Base-by-base conservation (phyloP, 2,797 vertebrate species). In the Rhincodon typus region DNA sequence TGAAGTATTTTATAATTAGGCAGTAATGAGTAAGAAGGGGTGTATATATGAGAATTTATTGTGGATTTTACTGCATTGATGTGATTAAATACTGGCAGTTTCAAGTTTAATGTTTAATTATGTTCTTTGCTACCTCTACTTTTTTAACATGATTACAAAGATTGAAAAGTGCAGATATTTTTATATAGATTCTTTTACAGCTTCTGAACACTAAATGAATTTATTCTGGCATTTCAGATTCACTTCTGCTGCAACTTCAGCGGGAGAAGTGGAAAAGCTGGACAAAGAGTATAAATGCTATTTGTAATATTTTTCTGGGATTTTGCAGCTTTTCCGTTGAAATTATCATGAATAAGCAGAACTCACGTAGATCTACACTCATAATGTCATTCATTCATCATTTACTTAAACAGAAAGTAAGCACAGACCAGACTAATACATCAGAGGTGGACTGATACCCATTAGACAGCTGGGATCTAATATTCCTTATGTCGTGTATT, bases 1-100 rank as follows among this genome's bases (percentile, higher is more conserved):
- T 77, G 27, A 77, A 77, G 42, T 74, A 53, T 95, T 77, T 77
- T 77, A 95, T 95, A 34, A 95, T 74, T 77, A 74, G 94, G 17
- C 94, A 77, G 50, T 77, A 95, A 95, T 77, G 50, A 95, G 77
- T 77, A 95, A 77, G 70, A 95, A 95, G 70, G 69, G 69, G 30
- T 57, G 69, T 53, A 46, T 77, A 69, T 95, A 77, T 77, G 94
- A 74, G 70, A 27, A 3, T 25, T 69, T 93, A 42, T 69, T 69
- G 66, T 93, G 90, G 19, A 72, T 74, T 34, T 77, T 95, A 74
- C 34, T 50, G 17, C 70, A 74, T 74, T 50, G 27, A 50, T 94
- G 46, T 95, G 94, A 53, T 95, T 77, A 95, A 95, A 95, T 5
- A 30, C 10, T 77, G 50, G 25, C 93, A 95, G 70, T 74, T 77